Evolutionary conservation across 2,113 vertebrate species (phyloP), one percentile per base, ranked within the genome.

Genomic region (Patagioenas fasciata): DNA sequence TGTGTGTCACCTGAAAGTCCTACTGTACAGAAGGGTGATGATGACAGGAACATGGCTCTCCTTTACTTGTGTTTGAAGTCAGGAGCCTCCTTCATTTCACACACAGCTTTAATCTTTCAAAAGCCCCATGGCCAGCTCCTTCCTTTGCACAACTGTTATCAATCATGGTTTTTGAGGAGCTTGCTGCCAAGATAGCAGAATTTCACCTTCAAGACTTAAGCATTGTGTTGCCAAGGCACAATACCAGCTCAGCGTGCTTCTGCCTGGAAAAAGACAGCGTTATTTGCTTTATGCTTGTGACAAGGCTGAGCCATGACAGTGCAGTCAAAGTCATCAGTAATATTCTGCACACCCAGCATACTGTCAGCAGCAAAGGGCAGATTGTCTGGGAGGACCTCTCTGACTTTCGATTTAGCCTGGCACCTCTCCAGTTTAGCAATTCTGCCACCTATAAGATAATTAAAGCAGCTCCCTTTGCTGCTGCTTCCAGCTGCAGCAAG

Each of bases 341-440:
- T 29, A 38, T 77, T 88, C 82, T 80, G 79, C 91, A 62, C 19
- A 66, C 9, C 47, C 54, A 80, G 92, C 60, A 57, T 58, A 16
- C 34, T 16, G 66, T 85, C 94, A 93, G 88, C 85, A 85, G 64
- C 82, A 70, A 92, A 88, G 72, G 67, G 56, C 42, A 80, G n/a
- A 83, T 6, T 32, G 56, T 64, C 85, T 38, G 54, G 47, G 40
- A 80, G 54, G 51, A 90, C 47, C 47, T 74, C 40, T 80, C 56
- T 77, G 80, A 78, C 82, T 92, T 92, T 70, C 0, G 0, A 29
- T 73, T 83, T 77, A 85, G 67, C 36, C 51, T 85, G 88, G 88
- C 71, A 32, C 61, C 56, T 83, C 75, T 88, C 88, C 94, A 93
- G 79, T 54, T 93, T 80, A 90, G 75, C 85, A 88, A 58, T 88